Base-by-base conservation (phyloP, 2,888 invertebrate species). In the Drosophila emarginata region DNA sequence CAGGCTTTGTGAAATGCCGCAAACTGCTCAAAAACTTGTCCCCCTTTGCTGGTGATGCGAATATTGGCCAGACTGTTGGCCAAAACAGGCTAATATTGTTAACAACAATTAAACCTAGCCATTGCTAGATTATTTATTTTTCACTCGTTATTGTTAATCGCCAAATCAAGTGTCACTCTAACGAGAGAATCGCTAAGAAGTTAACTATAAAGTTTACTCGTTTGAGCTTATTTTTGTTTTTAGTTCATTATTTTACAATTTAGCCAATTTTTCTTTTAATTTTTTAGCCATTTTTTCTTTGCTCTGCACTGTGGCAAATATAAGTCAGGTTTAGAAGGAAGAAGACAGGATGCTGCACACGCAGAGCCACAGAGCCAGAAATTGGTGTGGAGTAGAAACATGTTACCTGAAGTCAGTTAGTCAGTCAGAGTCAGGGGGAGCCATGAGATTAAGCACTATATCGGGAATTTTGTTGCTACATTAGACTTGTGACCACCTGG, bases 401-500 rank as follows among this genome's bases (percentile, higher is more conserved):
- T 56, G 56, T 37, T 64, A 58, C 32, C 36, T 50, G 58, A 36
- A 66, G 69, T 71, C 71, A 69, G 68, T 61, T 61, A 54, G 39
- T 54, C 68, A 39, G 58, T 61, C 61, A 45, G 67, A 45, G 67
- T 74, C 68, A 61, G 72, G 70, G 73, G 66, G 60, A 65, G 32
- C 18, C 18, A 73, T 62, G 69, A 80, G 81, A 81, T 87, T 87
- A 85, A 85, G 77, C 70, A 65, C 59, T 73, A 59, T 58, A 54
- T 58, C 26, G 64, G 51, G 65, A 57, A 14, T 45, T 54, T 56
- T 53, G 53, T 66, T 64, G 74, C 59, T 59, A 79, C 79, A 63
- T 78, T 81, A 74, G 81, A 78, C 78, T 88, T 80, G 90, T 87
- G 91, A 87, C 91, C 91, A 91, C 91, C 91, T 91, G 91, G 89